Percentiles rank a stretch among this genome's conserved stretches.
Conservation (phyloP, 2,888 invertebrate species). For the Sylvicola fuscatus region DNA sequence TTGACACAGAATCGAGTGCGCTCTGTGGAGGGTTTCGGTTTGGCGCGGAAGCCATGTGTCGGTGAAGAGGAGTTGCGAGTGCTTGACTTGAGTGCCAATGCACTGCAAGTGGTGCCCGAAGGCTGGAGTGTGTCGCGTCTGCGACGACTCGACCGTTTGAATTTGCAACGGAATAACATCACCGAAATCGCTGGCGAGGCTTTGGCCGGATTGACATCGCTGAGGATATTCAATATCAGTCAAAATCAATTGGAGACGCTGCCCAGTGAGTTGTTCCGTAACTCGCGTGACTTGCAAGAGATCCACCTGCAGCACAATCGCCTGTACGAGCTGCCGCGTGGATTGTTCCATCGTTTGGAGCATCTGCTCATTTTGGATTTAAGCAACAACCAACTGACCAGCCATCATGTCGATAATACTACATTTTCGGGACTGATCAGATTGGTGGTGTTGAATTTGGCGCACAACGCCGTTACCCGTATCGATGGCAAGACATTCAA, state of each 20-base stretch:
- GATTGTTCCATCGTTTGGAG: slow-evolving; percentile 64
- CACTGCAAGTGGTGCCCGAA: slow-evolving; percentile 48
- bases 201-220: slow-evolving; percentile 52
- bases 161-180: slow-evolving; percentile 67
- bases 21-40: slow-evolving; percentile 55
- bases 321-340: slow-evolving; percentile 59
- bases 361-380: slow-evolving; percentile 68
- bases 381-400: slow-evolving; percentile 66
- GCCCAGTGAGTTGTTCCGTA: slow-evolving; percentile 63
- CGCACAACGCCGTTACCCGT: slow-evolving; percentile 66
- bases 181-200: slow-evolving; percentile 59
- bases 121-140: slow-evolving; percentile 55
- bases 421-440: slow-evolving; percentile 72
- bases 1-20: slow-evolving; percentile 66
- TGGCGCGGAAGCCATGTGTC: slow-evolving; percentile 19
- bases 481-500: slow-evolving; percentile 71
- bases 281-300: slow-evolving; percentile 61
- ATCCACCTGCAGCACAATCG: slow-evolving; percentile 71
- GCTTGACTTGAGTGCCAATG: slow-evolving; percentile 64
- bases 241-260: slow-evolving; percentile 63
- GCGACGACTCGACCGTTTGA: slow-evolving; percentile 56
- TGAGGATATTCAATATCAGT: slow-evolving; percentile 68
- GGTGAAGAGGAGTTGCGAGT: slow-evolving; percentile 46
- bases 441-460: slow-evolving; percentile 64
- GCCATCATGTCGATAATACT: slow-evolving; percentile 64